These are phyloP conservation scores for Lumbricus terrestris DNA, from an alignment of 2,888 invertebrate genomes.

Conservation along the genomic window DNA sequence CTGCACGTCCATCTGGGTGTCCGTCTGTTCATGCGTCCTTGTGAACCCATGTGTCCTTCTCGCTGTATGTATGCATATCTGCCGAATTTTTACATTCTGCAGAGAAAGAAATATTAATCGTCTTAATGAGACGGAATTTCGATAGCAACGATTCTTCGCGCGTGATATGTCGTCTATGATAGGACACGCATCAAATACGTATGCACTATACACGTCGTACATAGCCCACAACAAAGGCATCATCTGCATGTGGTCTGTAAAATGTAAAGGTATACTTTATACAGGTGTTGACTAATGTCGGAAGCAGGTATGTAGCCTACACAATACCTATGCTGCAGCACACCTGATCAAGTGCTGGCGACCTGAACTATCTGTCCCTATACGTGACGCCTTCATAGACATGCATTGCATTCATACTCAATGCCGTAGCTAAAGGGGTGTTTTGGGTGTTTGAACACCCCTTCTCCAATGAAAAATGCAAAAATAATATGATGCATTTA, in stretches of 20 bases:
- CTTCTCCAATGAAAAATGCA: too few species aligned
- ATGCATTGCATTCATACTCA: background rate
- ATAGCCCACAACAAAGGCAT: background rate
- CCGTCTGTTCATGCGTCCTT: background rate
- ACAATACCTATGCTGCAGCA: background rate
- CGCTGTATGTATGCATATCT: too few species aligned
- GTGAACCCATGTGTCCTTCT: background rate
- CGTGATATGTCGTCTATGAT: background rate
- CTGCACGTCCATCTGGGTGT: background rate
- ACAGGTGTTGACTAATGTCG: background rate
- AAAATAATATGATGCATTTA: too few species aligned
- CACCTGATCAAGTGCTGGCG: background rate
- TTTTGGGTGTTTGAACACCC: too few species aligned
- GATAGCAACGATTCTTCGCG: background rate
- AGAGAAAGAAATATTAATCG: too few species aligned
- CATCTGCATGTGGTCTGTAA: background rate
- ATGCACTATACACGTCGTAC: too few species aligned
- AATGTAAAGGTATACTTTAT: background rate
- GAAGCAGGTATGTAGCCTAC: background rate
- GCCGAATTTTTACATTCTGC: too few species aligned
- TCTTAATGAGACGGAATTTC: background rate
- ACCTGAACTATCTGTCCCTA: background rate
- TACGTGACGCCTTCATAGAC: background rate
- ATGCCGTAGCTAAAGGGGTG: too few species aligned
- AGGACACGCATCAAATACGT: background rate